Base-by-base conservation (phyloP, 37 sponge, comb jelly and placozoan species). In the Halisarca cf. caerulea region DNA sequence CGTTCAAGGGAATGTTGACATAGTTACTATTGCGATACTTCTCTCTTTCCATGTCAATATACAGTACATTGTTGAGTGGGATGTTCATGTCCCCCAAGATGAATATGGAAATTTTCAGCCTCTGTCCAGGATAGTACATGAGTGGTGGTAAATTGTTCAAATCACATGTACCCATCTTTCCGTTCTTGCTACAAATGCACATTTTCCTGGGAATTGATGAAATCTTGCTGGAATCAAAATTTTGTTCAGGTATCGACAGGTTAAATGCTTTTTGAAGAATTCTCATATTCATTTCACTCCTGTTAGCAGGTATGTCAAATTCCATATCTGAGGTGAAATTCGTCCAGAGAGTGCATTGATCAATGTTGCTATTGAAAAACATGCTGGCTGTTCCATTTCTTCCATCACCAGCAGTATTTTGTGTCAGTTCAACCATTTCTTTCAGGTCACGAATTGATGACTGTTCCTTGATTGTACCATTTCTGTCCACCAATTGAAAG, bases 361-460 rank as follows among this genome's bases (percentile, higher is more conserved):
- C 77, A 42, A 74, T 74, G 42, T 74, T 74, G 42, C 38, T 15
- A 44, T 74, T 74, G 45, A 74, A 74, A 17, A 74, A 17, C 42
- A 44, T 74, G 21, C 43, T 43, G 18, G 45, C 77, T 40, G 38
- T 15, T 18, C 35, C 69, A n/a, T 18, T 6, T 8, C 5, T 68
- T 1, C 35, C 69, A 32, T 40, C 15, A 2, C 45, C 20, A 1
- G 42, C 77, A 3, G 2, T 74, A 43, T 74, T 74, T 18, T 74
- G 7, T 2, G 18, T 37, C 32, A 74, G 25, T 3, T 17, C 36
- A n/a, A 74, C 45, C 18, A 44, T 25, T 2, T 11, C 44, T 41
- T 40, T 74, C 21, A 74, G 41, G 24, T 2, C 23, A 23, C 41
- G 24, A 18, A 40, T 7, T 2, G 77, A 23, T 23, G 45, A 36